These are phyloP conservation scores for Onchidella celtica DNA, from an alignment of 2,888 invertebrate species.

Conservation along the genomic window DNA sequence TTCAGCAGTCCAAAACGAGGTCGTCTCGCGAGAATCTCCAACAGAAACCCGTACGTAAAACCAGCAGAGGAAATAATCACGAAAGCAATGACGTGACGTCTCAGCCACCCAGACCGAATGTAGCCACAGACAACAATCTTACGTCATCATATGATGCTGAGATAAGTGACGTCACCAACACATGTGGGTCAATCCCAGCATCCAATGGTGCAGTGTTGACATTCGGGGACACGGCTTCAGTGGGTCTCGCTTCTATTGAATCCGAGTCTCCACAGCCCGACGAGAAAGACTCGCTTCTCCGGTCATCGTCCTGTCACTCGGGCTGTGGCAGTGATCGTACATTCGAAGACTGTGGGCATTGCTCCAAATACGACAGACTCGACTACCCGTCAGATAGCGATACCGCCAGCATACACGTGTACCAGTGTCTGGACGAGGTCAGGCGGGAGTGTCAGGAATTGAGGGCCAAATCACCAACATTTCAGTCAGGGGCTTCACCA, in stretches of 20 bases:
- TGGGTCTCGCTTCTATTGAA: background rate
- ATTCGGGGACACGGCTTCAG: background rate
- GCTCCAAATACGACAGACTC: constrained; percentile 27
- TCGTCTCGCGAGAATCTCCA: background rate
- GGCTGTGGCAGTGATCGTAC: constrained; percentile 17
- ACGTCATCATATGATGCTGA: background rate
- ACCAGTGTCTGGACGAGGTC: constrained; percentile 38
- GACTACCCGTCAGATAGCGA: background rate
- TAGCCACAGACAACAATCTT: background rate
- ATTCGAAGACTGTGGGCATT: constrained; percentile 28
- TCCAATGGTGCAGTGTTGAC: constrained; percentile 17
- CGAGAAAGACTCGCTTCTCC: constrained; percentile 23
- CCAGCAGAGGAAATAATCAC: background rate
- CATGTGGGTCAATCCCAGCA: background rate
- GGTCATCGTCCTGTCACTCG: background rate
- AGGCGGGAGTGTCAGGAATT: background rate
- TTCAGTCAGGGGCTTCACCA: background rate
- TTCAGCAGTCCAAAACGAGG: background rate
- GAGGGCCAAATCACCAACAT: background rate
- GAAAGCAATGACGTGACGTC: background rate
- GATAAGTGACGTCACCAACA: background rate
- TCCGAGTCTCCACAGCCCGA: background rate
- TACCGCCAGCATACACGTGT: constrained; percentile 19
- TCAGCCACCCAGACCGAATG: background rate
- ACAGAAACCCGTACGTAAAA: background rate